A percentile compares a stretch with the other conserved stretches of the same genome.
These are phyloP conservation scores for Dexiosoma caninum DNA, from an alignment of 2,888 invertebrate genomes.

Conservation along the genomic window DNA sequence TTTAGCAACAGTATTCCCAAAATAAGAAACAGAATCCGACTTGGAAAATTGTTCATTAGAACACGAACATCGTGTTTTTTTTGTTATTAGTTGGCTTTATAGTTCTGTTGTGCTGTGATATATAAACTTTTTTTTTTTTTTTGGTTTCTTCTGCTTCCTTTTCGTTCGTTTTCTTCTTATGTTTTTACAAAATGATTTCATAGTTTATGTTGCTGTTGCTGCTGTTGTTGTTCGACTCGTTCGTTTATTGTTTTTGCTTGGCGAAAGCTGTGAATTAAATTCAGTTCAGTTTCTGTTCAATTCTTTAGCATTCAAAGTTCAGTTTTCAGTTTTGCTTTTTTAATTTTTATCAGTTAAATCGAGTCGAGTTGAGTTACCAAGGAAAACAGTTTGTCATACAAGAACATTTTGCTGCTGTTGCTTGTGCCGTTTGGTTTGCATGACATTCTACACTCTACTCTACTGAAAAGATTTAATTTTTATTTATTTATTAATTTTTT, in stretches of 20 bases:
- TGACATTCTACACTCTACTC: constrained; percentile 24
- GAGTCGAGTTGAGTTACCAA: constrained; percentile 50
- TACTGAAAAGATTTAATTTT: too few relatives aligned
- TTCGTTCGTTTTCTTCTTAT: too few relatives aligned
- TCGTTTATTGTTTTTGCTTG: constrained; percentile 13
- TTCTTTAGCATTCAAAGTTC: constrained; percentile 14
- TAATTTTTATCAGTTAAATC: not conserved
- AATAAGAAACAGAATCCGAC: constrained; percentile 31
- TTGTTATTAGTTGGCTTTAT: constrained; percentile 24
- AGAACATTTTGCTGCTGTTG: constrained; percentile 55
- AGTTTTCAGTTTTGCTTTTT: constrained; percentile 2
- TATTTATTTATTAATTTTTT: constrained; percentile 29
- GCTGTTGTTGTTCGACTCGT: constrained; percentile 20
- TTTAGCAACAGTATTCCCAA: constrained; percentile 33
- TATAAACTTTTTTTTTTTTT: constrained; percentile 1
- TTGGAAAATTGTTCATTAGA: constrained; percentile 24
- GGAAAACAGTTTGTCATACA: constrained; percentile 40
- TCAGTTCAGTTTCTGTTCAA: constrained; percentile 31
- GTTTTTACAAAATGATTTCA: constrained; percentile 13
- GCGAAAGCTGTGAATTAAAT: constrained; percentile 49
- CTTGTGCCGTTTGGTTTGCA: constrained; percentile 53
- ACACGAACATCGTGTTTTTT: constrained; percentile 35
- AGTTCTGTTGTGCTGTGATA: constrained; percentile 17
- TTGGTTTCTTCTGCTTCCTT: not conserved
- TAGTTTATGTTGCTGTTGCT: constrained; percentile 15